A percentile compares a stretch with the other conserved stretches of the same genome.
Evolutionary conservation across 2,797 vertebrate genomes (phyloP).

Genomic region (Cyclura pinguis): DNA sequence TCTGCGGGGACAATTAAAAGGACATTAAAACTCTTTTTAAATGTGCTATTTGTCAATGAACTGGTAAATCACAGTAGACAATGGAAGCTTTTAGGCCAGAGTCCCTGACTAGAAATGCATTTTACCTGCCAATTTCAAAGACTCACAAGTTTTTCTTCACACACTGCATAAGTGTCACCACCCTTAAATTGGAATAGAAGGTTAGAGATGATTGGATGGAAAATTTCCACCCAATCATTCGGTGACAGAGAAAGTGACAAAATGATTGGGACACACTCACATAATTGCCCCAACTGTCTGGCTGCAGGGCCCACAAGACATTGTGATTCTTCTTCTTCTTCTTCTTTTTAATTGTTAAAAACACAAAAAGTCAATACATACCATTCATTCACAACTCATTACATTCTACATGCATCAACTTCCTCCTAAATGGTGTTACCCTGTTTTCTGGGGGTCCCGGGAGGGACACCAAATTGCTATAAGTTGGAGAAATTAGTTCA

Average conservation of each 20-base stretch:
- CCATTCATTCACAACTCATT: too few relatives aligned
- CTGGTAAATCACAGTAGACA: neutral
- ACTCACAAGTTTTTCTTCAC: neutral
- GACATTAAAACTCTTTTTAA: conserved; percentile 1
- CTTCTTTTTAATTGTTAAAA: too few relatives aligned
- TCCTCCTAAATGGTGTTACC: too few relatives aligned
- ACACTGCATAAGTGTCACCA: neutral
- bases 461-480: too few relatives aligned
- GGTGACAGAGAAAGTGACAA: neutral
- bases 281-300: neutral
- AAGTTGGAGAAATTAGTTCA: too few relatives aligned
- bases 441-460: too few relatives aligned
- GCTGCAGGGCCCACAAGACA: neutral
- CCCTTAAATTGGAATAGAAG: neutral
- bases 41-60: neutral
- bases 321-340: neutral
- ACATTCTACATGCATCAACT: too few relatives aligned
- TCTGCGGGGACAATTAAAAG: neutral
- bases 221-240: neutral
- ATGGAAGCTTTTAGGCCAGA: neutral
- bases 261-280: neutral
- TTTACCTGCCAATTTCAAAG: neutral
- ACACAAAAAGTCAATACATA: too few relatives aligned
- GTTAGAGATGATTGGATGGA: neutral
- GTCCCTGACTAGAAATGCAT: neutral